Percentiles rank a stretch among this genome's conserved stretches.
phyloP scores from a whole-genome alignment of 2,888 invertebrate genomes.

The Troides aeacus region DNA sequence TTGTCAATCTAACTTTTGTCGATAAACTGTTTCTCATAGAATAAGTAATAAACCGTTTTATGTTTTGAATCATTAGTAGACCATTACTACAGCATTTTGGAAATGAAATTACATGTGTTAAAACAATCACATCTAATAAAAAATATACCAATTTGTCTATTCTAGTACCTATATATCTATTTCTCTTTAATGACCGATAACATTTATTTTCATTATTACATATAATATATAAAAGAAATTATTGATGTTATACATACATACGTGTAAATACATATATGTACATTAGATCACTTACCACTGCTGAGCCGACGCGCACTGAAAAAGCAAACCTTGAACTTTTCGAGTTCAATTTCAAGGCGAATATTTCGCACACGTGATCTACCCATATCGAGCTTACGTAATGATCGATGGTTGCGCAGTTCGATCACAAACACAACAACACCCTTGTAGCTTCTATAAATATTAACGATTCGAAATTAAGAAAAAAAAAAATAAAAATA shows the following conservation, averaged over 20 bases:
- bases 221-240: not conserved
- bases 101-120: too few relatives aligned
- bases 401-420: constrained; percentile 33
- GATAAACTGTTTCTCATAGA: too few relatives aligned
- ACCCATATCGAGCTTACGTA: constrained; percentile 62
- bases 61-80: too few relatives aligned
- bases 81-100: too few relatives aligned
- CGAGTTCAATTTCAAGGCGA: constrained; percentile 75
- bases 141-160: too few relatives aligned
- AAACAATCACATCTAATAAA: too few relatives aligned
- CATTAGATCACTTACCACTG: constrained; percentile 50
- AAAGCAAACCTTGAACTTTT: constrained; percentile 74
- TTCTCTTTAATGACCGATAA: too few relatives aligned
- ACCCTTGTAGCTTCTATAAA: not conserved
- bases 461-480: not conserved
- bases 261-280: constrained; percentile 30
- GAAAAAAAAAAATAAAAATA: not conserved
- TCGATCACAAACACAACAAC: constrained; percentile 27
- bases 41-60: too few relatives aligned
- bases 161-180: too few relatives aligned
- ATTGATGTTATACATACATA: constrained; percentile 23
- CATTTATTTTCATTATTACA: not conserved
- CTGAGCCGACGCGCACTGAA: constrained; percentile 57
- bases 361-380: constrained; percentile 58
- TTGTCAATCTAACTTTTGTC: too few relatives aligned